Base-by-base conservation (phyloP, 2,797 vertebrate species). In the Hafferia zeledoni region DNA sequence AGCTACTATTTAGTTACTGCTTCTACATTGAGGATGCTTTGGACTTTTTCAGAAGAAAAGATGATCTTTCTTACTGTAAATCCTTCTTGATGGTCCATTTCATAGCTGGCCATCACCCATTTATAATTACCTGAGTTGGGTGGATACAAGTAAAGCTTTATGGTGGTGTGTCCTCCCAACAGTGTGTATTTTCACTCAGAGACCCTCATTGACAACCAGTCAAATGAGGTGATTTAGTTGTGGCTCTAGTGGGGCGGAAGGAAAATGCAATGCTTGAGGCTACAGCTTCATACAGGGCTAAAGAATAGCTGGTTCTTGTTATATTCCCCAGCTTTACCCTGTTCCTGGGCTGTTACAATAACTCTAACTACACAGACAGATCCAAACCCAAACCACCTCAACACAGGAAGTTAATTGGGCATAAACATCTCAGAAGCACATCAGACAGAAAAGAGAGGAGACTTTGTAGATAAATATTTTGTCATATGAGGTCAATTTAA, bases 331-430 rank as follows among this genome's bases (percentile, higher is more conserved):
- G 13, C 35, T 44, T 20, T 5, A 9, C 28, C 47, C 23, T 1
- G 3, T 24, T 60, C 50, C 27, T 33, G 19, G 11, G 28, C n/a
- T 76, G 14, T 33, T 52, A 12, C 3, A 41, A 3, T 4, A 41
- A 6, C 56, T 61, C 3, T 8, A 28, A 35, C 33, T 23, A 8
- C 79, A 67, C 25, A 4, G 2, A 8, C 75, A 67, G 0, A 0
- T 28, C 50, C 69, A 64, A 50, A 23, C 33, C 57, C 50, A 65
- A 3, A 20, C 35, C 24, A 41, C 14, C 1, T 0, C 77, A 64
- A 4, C 39, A 20, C n/a, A 63, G n/a, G 31, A 33, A 44, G 43
- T 25, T 46, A 31, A 44, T 2, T 19, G 50, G 44, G 25, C 46
- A 41, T 4, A 33, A 56, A 44, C 41, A 39, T 9, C 49, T 69